Evolutionary conservation across 2,113 vertebrate species (phyloP).

Genomic region (Dicerorhinus sumatrensis): DNA sequence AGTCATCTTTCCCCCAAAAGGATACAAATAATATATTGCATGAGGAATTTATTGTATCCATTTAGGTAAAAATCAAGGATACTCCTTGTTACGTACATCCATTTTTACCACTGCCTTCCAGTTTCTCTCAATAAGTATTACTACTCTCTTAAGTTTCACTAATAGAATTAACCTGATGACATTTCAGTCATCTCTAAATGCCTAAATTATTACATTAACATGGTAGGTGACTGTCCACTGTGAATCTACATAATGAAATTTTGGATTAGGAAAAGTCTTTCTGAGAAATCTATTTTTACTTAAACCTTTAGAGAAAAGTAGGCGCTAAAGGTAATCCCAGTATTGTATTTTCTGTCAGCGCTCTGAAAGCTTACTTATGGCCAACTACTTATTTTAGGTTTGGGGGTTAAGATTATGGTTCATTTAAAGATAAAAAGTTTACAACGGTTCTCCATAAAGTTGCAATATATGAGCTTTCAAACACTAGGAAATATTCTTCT

Average conservation of each 20-base stretch:
- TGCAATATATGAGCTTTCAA: background rate
- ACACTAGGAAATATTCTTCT: background rate
- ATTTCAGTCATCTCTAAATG: background rate
- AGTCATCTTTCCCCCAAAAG: background rate
- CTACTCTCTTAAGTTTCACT: background rate
- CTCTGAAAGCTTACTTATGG: background rate
- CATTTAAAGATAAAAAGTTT: slow-evolving; percentile 25
- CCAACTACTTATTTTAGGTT: background rate
- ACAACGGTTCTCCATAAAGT: background rate
- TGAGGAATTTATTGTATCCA: background rate
- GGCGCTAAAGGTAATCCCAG: background rate
- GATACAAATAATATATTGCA: background rate
- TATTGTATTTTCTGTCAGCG: background rate
- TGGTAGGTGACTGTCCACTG: background rate
- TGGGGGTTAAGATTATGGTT: background rate
- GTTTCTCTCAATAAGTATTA: background rate
- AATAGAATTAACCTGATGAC: background rate
- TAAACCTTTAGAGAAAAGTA: background rate
- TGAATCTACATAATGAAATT: background rate
- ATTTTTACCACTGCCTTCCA: background rate
- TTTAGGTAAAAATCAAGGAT: background rate
- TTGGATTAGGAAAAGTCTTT: background rate
- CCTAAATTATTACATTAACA: background rate
- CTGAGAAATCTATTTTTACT: background rate
- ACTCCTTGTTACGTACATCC: background rate